phyloP scores from a whole-genome alignment of 2,888 invertebrate genomes.

The Spodoptera littoralis region DNA sequence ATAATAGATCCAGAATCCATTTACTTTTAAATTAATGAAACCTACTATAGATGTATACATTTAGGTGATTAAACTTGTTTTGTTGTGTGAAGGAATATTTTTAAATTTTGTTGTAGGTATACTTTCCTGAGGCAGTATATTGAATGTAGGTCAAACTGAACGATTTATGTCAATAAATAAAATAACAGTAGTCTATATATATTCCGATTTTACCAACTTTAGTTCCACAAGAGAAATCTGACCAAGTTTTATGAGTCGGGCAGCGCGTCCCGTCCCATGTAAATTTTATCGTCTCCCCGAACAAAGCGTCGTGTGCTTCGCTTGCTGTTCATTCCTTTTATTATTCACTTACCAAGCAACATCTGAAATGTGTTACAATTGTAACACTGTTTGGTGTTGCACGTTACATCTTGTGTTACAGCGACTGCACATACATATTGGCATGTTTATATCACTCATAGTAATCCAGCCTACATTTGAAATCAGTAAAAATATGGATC shows the following conservation, averaged over 20 bases:
- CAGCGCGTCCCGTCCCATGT: conserved; percentile 71
- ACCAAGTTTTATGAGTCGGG: conserved; percentile 68
- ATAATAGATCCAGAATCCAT: conserved; percentile 60
- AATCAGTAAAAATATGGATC: too few relatives aligned
- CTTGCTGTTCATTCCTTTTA: conserved; percentile 61
- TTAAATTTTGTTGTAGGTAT: conserved; percentile 26
- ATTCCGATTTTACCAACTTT: conserved; percentile 55
- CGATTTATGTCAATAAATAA: conserved; percentile 54
- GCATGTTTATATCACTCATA: too few relatives aligned
- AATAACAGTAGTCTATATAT: conserved; percentile 49
- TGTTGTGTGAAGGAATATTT: conserved; percentile 17
- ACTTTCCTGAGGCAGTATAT: conserved; percentile 21
- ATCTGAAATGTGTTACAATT: conserved; percentile 55
- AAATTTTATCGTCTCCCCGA: conserved; percentile 75
- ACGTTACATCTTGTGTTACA: background rate
- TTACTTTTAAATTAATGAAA: conserved; percentile 60
- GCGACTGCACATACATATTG: too few relatives aligned
- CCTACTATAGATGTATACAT: conserved; percentile 25
- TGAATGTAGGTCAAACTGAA: conserved; percentile 42
- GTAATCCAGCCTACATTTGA: too few relatives aligned
- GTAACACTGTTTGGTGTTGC: conserved; percentile 18
- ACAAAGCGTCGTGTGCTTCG: conserved; percentile 63
- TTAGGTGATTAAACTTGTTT: conserved; percentile 41
- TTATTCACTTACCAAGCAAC: conserved; percentile 71
- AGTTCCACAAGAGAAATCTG: conserved; percentile 57